Evolutionary conservation across 2,888 invertebrate species (phyloP), one percentile per base, ranked within the genome.

Genomic region (Adineta ricciae): DNA sequence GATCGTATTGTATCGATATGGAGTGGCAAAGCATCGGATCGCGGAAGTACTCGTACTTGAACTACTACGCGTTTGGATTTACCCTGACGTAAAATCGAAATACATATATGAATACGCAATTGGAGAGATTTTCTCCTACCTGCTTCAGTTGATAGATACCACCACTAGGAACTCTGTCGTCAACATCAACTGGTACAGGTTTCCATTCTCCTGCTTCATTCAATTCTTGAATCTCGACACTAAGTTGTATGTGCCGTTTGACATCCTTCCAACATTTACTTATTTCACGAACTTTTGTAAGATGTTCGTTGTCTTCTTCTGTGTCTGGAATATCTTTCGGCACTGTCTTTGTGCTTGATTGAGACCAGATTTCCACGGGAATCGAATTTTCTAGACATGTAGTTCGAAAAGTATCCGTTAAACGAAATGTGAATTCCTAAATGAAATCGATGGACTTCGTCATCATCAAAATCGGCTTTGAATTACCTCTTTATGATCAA

Each of bases 361-460:
- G 84, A 38, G 41, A 21, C 49, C 82, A 41, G 9, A 99, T 97
- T 91, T 99, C 98, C 89, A 99, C 96, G 0, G 97, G 97, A 41
- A 99, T 92, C 0, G 98, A 98, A 64, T 97, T 97, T 90, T 99
- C 98, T 92, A 92, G 89, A 89, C 96, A 96, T 89, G 97, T 96
- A 90, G 99, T 98, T 83, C 97, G 92, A 89, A 99, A 97, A 91
- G 99, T 98, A 90, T 99, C 98, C 2, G 38, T 78, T n/a, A 78
- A 41, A 1, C 24, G 38, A 78, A 78, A 78, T 38, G 5, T 78
- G 41, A 24, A 78, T 41, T 78, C 78, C 78, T 78, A 41, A n/a
- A 41, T n/a, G 11, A 38, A 21, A 4, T 21, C 7, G 9, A 38
- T 46, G 5, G 8, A 46, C 5, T 46, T 46, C 46, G 11, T 8